Percentiles rank a stretch among this genome's conserved stretches.
phyloP scores from a whole-genome alignment of 1,140 invertebrate genomes.

The Nasonia longicornis region DNA sequence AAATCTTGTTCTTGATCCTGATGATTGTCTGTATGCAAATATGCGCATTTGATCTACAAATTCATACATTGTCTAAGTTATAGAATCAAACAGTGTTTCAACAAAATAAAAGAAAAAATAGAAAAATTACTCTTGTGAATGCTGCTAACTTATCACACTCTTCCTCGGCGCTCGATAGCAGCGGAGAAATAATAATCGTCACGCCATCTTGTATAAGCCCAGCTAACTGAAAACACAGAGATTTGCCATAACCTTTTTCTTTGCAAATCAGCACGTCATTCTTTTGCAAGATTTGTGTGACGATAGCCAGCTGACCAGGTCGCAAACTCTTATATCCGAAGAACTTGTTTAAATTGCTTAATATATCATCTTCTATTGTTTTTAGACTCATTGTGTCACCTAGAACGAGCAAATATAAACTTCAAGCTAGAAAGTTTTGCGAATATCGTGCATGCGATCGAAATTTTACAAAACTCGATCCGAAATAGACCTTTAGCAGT shows the following conservation, averaged over 20 bases:
- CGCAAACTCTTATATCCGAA: conserved; percentile 15
- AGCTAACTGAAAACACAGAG: conserved; percentile 27
- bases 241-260: conserved; percentile 27
- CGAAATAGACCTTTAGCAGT: not conserved
- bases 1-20: not conserved
- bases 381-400: conserved; percentile 15
- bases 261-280: conserved; percentile 11
- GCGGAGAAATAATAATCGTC: not conserved
- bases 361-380: conserved; percentile 20
- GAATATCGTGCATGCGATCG: not conserved
- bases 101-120: not conserved
- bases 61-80: not conserved
- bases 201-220: conserved; percentile 13
- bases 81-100: not conserved
- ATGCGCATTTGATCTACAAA: conserved; percentile 16
- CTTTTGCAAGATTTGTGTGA: not conserved
- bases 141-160: not conserved
- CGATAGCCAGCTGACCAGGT: conserved; percentile 2
- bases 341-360: not conserved
- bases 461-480: not conserved
- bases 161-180: not conserved
- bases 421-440: not conserved
- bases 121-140: conserved; percentile 10
- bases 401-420: not conserved
- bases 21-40: not conserved